Evolutionary conservation across 2,888 invertebrate genomes (phyloP).

Genomic region (Ferdinandea cuprea): DNA sequence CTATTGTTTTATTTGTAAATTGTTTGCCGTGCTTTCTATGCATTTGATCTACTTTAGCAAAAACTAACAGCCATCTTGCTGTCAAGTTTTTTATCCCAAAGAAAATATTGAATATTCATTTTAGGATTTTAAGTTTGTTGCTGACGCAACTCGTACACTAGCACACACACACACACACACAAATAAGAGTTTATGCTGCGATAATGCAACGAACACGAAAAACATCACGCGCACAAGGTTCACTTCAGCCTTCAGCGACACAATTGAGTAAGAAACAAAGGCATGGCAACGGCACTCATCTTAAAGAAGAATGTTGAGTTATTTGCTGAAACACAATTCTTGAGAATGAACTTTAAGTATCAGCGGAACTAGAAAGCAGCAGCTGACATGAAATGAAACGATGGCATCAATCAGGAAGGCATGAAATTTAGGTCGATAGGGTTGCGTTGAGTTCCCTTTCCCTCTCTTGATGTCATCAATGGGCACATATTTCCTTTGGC

Average conservation of each 20-base stretch:
- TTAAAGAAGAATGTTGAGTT: neutral
- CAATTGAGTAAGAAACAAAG: neutral
- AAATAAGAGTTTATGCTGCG: no score
- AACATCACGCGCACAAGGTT: slow-evolving; percentile 22
- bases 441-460: neutral
- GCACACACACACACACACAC: neutral
- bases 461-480: neutral
- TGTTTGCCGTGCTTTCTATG: no score
- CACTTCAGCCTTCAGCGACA: slow-evolving; percentile 6
- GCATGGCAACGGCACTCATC: neutral
- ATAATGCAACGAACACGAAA: slow-evolving; percentile 17
- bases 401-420: slow-evolving; percentile 40
- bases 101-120: no score
- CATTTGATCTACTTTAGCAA: no score
- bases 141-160: neutral
- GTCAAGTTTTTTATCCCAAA: no score
- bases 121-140: neutral
- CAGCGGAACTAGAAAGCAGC: slow-evolving; percentile 15
- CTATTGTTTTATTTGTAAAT: slow-evolving; percentile 28
- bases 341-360: slow-evolving; percentile 15
- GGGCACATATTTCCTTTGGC: neutral
- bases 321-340: neutral
- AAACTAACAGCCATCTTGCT: no score
- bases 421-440: slow-evolving; percentile 10
- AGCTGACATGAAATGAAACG: slow-evolving; percentile 17